These are phyloP conservation scores for Urocyon cinereoargenteus DNA, from an alignment of 2,797 vertebrate genomes.

Conservation along the genomic window DNA sequence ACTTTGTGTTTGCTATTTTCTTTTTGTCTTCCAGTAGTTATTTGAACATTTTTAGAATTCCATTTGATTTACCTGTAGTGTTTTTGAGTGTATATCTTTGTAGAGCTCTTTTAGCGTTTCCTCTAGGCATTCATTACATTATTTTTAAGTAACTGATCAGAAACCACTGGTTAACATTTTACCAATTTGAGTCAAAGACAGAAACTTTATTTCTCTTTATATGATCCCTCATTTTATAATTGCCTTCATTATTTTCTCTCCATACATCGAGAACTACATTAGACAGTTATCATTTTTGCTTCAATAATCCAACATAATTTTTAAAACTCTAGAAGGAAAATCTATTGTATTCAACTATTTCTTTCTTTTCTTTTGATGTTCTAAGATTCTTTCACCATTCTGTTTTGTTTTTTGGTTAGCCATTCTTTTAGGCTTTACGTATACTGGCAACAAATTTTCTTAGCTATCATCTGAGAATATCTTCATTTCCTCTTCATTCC, in stretches of 20 bases:
- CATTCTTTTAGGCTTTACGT: not conserved
- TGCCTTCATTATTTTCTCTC: constrained; percentile 7
- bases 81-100: not conserved
- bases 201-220: not conserved
- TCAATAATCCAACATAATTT: not conserved
- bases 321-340: not conserved
- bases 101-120: not conserved
- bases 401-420: not conserved
- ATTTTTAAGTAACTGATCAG: not conserved
- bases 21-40: not conserved
- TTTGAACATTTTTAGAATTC: not conserved
- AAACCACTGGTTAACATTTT: not conserved
- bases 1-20: constrained; percentile 4
- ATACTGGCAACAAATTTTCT: not conserved
- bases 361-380: not conserved
- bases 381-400: not conserved
- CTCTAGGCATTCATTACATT: not conserved
- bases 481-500: not conserved
- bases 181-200: not conserved
- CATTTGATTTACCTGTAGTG: not conserved
- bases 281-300: not conserved
- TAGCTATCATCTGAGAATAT: not conserved
- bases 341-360: not conserved
- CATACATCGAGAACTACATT: not conserved
- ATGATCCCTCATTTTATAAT: not conserved